A percentile compares a stretch with the other conserved stretches of the same genome.
Conservation (phyloP, 2,888 invertebrate genomes). For the Cinara cedri region DNA sequence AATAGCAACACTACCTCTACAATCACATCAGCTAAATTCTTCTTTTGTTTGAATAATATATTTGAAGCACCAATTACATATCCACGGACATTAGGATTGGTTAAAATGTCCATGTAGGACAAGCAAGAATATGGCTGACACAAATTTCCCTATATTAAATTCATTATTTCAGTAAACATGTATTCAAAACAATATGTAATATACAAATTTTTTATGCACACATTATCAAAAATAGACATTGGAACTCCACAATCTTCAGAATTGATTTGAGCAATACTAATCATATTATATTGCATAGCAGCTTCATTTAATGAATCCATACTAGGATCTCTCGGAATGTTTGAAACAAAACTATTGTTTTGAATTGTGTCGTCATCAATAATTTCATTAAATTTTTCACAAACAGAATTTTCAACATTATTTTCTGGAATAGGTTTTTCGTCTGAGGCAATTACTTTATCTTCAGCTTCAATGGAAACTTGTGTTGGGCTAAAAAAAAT, state of each 20-base stretch:
- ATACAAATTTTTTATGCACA: conserved; percentile 7
- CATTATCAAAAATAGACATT: conserved; percentile 68
- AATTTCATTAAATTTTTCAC: conserved; percentile 27
- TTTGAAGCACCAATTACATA: conserved; percentile 97
- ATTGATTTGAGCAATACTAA: conserved; percentile 71
- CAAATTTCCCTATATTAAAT: conserved; percentile 74
- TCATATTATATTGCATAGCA: conserved; percentile 68
- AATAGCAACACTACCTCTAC: conserved; percentile 72
- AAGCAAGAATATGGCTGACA: conserved; percentile 95
- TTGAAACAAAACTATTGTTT: conserved; percentile 55
- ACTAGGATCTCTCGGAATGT: conserved; percentile 74
- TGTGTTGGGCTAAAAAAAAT: conserved; percentile 14
- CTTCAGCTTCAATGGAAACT: neutral
- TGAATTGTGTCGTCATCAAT: conserved; percentile 36
- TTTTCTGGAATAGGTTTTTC: neutral
- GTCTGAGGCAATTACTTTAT: conserved; percentile 4
- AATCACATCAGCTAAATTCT: conserved; percentile 88
- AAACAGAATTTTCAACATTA: conserved; percentile 14
- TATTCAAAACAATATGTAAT: neutral
- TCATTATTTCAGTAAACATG: too few relatives aligned
- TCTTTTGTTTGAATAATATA: conserved; percentile 94
- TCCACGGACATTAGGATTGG: conserved; percentile 83
- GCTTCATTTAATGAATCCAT: conserved; percentile 69
- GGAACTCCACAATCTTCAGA: conserved; percentile 85
- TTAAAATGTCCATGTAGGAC: conserved; percentile 90